Evolutionary conservation across 2,113 vertebrate genomes (phyloP).

Genomic region (Cheirogaleus medius): DNA sequence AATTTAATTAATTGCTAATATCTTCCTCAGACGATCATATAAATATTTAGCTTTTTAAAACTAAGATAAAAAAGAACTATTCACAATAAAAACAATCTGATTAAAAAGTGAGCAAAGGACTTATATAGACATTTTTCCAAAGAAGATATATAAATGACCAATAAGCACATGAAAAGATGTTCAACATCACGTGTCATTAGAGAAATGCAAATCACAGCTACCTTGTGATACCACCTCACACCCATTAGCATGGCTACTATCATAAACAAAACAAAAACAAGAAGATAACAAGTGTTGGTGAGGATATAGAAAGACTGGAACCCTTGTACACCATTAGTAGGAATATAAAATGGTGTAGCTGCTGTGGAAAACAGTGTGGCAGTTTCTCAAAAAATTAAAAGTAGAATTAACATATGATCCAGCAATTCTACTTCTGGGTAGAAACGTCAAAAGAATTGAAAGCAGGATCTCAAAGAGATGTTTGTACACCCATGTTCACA

Average conservation of each 20-base stretch:
- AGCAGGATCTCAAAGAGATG: background rate
- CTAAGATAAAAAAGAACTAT: background rate
- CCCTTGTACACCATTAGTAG: accelerated
- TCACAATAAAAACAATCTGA: background rate
- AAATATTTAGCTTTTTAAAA: background rate
- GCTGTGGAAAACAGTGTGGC: background rate
- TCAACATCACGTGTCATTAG: background rate
- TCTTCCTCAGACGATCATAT: background rate
- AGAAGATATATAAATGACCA: background rate
- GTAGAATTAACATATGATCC: background rate
- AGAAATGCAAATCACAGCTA: background rate
- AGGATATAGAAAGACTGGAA: accelerated
- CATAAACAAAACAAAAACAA: background rate
- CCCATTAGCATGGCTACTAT: background rate
- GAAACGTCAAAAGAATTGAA: background rate
- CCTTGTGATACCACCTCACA: background rate
- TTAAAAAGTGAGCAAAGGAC: background rate
- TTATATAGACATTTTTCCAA: background rate
- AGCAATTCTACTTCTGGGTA: background rate
- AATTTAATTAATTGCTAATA: background rate
- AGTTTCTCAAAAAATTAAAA: background rate
- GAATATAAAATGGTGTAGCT: background rate
- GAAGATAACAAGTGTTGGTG: background rate
- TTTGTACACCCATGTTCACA: background rate
- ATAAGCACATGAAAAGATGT: background rate